Conservation (phyloP, 2,113 vertebrate genomes). For the Anseranas semipalmata region DNA sequence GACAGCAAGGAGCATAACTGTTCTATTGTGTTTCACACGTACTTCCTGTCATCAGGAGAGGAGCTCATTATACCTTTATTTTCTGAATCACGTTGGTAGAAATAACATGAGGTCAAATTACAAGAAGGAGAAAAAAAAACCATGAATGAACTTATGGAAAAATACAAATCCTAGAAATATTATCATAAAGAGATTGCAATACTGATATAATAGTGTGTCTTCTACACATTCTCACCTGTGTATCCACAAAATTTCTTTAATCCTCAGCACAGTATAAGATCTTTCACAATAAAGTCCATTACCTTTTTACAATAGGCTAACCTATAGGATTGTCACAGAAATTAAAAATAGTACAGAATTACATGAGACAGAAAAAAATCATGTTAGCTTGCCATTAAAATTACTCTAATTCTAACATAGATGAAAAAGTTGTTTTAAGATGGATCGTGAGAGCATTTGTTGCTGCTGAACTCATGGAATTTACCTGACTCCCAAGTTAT, state of each 20-base stretch:
- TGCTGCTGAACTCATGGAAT: background rate
- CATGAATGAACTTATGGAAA: background rate
- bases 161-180: background rate
- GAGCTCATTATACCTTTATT: background rate
- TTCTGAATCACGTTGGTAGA: background rate
- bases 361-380: background rate
- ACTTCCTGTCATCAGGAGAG: background rate
- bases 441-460: background rate
- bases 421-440: background rate
- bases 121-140: rapidly evolving
- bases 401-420: background rate
- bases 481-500: background rate
- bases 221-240: background rate
- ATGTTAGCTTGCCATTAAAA: background rate
- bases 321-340: background rate
- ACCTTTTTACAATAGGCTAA: background rate
- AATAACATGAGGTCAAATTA: background rate
- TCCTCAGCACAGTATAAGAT: background rate
- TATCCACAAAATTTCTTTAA: background rate
- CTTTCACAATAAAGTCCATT: background rate
- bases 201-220: background rate
- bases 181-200: background rate
- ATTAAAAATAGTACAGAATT: background rate
- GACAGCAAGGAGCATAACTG: background rate
- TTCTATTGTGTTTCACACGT: background rate